Percentiles rank a stretch among this genome's conserved stretches.
Conservation (phyloP, 1,140 invertebrate species). For the Melanaphis sacchari region DNA sequence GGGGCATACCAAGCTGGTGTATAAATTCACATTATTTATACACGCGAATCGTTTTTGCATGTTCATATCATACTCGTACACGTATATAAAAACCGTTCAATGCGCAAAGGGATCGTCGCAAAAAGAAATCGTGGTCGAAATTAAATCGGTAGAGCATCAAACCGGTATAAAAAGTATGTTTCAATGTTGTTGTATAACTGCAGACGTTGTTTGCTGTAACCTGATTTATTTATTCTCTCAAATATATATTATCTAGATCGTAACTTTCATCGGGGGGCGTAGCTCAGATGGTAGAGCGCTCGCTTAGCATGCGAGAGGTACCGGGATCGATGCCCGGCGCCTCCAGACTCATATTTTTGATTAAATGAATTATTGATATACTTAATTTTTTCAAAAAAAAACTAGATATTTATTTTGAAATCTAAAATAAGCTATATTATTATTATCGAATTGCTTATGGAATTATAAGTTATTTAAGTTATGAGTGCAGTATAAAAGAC, state of each 20-base stretch:
- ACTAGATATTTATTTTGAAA: not conserved
- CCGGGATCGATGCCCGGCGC: conserved; percentile 82
- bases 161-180: not conserved
- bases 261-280: conserved; percentile 68
- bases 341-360: conserved; percentile 66
- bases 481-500: too few relatives aligned
- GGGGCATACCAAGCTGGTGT: too few relatives aligned
- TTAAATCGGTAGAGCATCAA: not conserved
- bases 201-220: not conserved
- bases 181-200: too few relatives aligned
- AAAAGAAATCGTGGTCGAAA: not conserved
- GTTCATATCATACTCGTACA: too few relatives aligned
- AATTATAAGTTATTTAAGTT: too few relatives aligned
- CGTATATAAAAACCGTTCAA: too few relatives aligned
- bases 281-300: conserved; percentile 88
- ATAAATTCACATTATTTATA: too few relatives aligned
- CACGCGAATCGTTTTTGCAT: too few relatives aligned
- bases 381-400: not conserved
- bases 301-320: conserved; percentile 87
- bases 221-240: not conserved
- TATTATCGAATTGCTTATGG: not conserved
- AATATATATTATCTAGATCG: not conserved
- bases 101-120: too few relatives aligned
- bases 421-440: not conserved
- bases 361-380: not conserved